These are phyloP conservation scores for Hirtodrosophila duncani DNA, from an alignment of 2,888 invertebrate genomes.

Conservation along the genomic window DNA sequence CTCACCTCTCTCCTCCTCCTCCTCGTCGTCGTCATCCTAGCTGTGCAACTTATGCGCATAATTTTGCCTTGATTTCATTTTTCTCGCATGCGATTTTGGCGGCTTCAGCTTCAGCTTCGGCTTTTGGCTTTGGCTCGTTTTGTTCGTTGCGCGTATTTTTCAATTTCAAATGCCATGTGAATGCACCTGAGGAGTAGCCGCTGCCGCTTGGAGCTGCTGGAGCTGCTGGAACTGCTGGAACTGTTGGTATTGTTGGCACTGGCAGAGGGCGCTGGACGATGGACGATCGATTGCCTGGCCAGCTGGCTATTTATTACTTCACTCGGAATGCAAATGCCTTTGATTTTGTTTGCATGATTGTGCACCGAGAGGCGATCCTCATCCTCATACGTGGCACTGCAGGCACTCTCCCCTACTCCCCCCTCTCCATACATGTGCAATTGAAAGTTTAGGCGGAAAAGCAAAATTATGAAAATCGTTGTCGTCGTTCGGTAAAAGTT, in stretches of 20 bases:
- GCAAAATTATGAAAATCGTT: slow-evolving; percentile 43
- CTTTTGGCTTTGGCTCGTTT: slow-evolving; percentile 14
- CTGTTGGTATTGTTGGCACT: no score
- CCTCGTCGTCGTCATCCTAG: neutral
- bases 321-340: slow-evolving; percentile 63
- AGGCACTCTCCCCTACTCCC: neutral
- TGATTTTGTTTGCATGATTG: slow-evolving; percentile 39
- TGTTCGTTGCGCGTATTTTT: slow-evolving; percentile 54
- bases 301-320: slow-evolving; percentile 70
- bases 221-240: no score
- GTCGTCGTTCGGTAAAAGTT: slow-evolving; percentile 17
- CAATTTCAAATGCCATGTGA: slow-evolving; percentile 57
- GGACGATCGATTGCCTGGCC: slow-evolving; percentile 56
- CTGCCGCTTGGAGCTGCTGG: neutral
- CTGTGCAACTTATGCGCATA: slow-evolving; percentile 64
- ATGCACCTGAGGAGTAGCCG: slow-evolving; percentile 42
- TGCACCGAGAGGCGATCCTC: no score
- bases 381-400: neutral
- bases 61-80: slow-evolving; percentile 71
- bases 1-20: neutral
- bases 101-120: slow-evolving; percentile 6
- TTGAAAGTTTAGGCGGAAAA: slow-evolving; percentile 46
- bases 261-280: neutral
- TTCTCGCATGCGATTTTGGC: slow-evolving; percentile 63
- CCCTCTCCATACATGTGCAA: slow-evolving; percentile 21